Conservation (phyloP, 2,113 vertebrate genomes). For the Phainopepla nitens region DNA sequence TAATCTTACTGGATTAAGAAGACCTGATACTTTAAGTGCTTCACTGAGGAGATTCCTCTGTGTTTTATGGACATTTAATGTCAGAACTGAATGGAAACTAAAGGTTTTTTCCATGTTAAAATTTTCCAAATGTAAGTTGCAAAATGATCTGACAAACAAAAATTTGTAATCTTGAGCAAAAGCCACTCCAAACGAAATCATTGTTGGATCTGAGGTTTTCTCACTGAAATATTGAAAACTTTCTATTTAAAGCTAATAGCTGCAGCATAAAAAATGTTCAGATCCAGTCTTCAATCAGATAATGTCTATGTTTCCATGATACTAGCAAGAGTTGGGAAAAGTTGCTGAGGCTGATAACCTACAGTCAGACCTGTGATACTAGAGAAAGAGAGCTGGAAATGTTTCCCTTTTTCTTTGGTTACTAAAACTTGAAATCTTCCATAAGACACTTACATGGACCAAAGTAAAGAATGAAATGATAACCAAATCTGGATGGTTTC, state of each 20-base stretch:
- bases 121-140: not conserved
- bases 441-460: not conserved
- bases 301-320: not conserved
- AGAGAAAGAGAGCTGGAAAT: not conserved
- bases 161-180: not conserved
- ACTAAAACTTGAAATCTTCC: not conserved
- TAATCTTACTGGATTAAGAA: conserved; percentile 12
- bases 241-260: not conserved
- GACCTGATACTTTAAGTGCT: not conserved
- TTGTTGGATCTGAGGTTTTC: not conserved
- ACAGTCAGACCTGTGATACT: not conserved
- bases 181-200: not conserved
- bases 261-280: not conserved
- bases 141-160: not conserved
- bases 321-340: not conserved
- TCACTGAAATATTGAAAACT: conserved; percentile 15
- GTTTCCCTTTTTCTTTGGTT: not conserved
- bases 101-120: not conserved
- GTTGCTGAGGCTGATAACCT: not conserved
- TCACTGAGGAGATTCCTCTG: not conserved
- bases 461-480: conserved; percentile 10
- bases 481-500: not conserved
- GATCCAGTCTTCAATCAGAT: not conserved
- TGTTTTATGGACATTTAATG: not conserved
- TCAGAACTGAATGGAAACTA: not conserved